These are phyloP conservation scores for Bemisia tabaci DNA, from an alignment of 1,140 invertebrate species.

Conservation along the genomic window DNA sequence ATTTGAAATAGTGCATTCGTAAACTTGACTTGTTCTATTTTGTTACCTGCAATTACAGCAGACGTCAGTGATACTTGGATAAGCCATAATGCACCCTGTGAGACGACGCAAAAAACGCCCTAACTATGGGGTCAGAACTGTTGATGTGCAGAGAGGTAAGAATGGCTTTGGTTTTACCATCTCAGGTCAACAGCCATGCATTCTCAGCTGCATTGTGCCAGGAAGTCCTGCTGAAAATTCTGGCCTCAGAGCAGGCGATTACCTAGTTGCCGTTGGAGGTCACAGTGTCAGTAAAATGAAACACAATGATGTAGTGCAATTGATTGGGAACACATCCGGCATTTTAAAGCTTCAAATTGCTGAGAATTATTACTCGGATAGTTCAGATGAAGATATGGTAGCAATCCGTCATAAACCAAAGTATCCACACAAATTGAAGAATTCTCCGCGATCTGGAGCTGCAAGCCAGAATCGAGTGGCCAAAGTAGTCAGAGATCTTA, in stretches of 20 bases:
- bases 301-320: constrained; percentile 81
- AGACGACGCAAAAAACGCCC: constrained; percentile 63
- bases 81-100: constrained; percentile 46
- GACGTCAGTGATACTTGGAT: too few relatives aligned
- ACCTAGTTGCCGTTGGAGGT: constrained; percentile 80
- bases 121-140: constrained; percentile 64
- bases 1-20: too few relatives aligned
- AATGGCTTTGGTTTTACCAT: constrained; percentile 87
- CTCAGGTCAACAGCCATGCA: constrained; percentile 82
- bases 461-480: constrained; percentile 34
- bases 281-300: constrained; percentile 73
- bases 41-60: too few relatives aligned
- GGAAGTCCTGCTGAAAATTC: constrained; percentile 72
- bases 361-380: constrained; percentile 76
- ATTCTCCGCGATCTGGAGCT: constrained; percentile 18
- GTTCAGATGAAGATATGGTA: constrained; percentile 57
- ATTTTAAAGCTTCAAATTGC: constrained; percentile 67
- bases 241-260: constrained; percentile 78
- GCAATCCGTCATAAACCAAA: constrained; percentile 43
- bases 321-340: constrained; percentile 74
- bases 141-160: constrained; percentile 67
- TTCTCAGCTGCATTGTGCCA: constrained; percentile 72
- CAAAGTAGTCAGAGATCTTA: constrained; percentile 40
- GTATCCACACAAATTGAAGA: constrained; percentile 39
- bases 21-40: too few relatives aligned